phyloP scores from a whole-genome alignment of 2,113 vertebrate species.

The Nansenia antarctica region DNA sequence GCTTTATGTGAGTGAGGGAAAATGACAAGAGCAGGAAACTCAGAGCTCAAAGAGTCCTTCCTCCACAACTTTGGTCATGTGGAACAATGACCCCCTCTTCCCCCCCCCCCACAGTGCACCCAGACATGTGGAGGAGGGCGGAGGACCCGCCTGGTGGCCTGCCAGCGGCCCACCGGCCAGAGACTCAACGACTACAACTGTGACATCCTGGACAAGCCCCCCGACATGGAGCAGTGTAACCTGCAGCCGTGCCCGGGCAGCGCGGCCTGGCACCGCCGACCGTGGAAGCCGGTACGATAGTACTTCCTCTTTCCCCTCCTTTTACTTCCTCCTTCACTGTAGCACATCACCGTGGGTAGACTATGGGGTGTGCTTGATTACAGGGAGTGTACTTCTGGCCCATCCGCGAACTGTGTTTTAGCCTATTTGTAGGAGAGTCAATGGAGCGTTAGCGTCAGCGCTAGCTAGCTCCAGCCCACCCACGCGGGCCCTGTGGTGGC shows the following conservation, averaged over 20 bases:
- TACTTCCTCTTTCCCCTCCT: slow-evolving; percentile 56
- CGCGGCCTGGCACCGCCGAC: slow-evolving; percentile 88
- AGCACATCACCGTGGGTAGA: slow-evolving; percentile 49
- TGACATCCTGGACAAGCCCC: slow-evolving; percentile 87
- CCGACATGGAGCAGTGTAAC: slow-evolving; percentile 84
- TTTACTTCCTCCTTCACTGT: slow-evolving; percentile 36
- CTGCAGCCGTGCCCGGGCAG: slow-evolving; percentile 85
- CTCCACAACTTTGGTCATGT: no score
- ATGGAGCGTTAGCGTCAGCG: slow-evolving; percentile 29
- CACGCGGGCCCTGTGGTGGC: slow-evolving; percentile 52
- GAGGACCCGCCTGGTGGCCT: slow-evolving; percentile 89
- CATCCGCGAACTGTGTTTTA: slow-evolving; percentile 24
- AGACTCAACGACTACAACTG: slow-evolving; percentile 88
- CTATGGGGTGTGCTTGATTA: slow-evolving; percentile 47
- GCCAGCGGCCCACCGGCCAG: slow-evolving; percentile 87
- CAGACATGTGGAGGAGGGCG: slow-evolving; percentile 89
- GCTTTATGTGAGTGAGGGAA: background rate
- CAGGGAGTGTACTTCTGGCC: slow-evolving; percentile 48
- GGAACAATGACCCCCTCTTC: background rate
- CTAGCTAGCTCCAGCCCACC: slow-evolving; percentile 47
- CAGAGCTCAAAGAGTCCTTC: no score
- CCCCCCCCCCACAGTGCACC: slow-evolving; percentile 80
- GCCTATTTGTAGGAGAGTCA: slow-evolving; percentile 36
- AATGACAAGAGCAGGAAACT: no score
- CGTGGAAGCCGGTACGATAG: slow-evolving; percentile 97